phyloP scores from a whole-genome alignment of 2,113 vertebrate species.

The Brachionichthys hirsutus region DNA sequence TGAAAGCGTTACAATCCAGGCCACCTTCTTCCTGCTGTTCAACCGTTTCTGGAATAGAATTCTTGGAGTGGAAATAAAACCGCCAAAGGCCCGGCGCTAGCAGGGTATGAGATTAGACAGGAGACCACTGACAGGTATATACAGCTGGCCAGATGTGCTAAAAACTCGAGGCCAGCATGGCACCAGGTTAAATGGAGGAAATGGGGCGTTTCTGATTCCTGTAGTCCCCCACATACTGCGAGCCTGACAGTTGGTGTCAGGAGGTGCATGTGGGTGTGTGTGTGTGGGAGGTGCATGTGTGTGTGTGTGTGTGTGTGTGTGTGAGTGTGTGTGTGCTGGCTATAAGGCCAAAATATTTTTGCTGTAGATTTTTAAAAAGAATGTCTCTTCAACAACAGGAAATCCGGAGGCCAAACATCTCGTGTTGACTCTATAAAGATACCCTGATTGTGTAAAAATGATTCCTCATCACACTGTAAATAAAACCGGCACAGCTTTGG shows the following conservation, averaged over 20 bases:
- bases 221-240: slow-evolving; percentile 43
- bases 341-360: too few species aligned
- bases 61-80: slow-evolving; percentile 6
- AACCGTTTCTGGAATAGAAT: background rate
- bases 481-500: slow-evolving; percentile 3
- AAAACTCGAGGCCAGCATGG: slow-evolving; percentile 29
- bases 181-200: slow-evolving; percentile 56
- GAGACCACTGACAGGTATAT: slow-evolving; percentile 33
- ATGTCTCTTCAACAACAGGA: background rate
- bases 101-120: slow-evolving; percentile 60
- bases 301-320: too few species aligned
- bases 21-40: too few species aligned
- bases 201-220: slow-evolving; percentile 62
- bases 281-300: too few species aligned
- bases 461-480: slow-evolving; percentile 6
- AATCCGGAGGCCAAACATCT: background rate
- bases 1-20: too few species aligned
- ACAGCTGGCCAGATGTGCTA: slow-evolving; percentile 59
- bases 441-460: background rate
- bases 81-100: slow-evolving; percentile 11
- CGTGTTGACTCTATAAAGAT: background rate
- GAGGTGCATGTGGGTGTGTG: slow-evolving; percentile 16
- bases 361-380: too few species aligned
- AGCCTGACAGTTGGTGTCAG: slow-evolving; percentile 35
- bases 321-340: too few species aligned